phyloP scores from a whole-genome alignment of 1,140 invertebrate species.

The Cryptotermes secundus region DNA sequence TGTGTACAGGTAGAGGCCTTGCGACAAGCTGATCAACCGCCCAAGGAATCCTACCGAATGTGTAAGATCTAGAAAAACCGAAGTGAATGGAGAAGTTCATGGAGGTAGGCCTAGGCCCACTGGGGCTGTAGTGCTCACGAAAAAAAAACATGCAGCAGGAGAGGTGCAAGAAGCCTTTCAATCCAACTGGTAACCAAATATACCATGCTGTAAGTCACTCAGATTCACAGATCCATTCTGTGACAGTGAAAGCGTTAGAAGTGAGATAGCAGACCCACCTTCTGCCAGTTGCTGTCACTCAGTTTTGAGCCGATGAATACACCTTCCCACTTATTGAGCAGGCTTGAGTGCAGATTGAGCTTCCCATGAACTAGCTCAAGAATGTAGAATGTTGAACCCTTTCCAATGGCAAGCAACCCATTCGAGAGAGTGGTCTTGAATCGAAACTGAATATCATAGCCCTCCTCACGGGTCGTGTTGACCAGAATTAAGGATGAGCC shows the following conservation, averaged over 20 bases:
- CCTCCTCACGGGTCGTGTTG: conserved; percentile 76
- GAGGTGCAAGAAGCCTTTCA: no score
- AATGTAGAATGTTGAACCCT: conserved; percentile 78
- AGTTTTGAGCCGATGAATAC: conserved; percentile 80
- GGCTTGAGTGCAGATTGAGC: conserved; percentile 80
- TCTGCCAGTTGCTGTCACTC: conserved; percentile 86
- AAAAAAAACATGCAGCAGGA: no score
- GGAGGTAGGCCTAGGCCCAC: no score
- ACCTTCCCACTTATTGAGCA: conserved; percentile 86
- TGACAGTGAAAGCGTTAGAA: neutral
- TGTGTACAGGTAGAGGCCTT: no score
- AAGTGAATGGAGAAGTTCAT: no score
- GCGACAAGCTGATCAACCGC: no score
- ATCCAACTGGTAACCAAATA: no score
- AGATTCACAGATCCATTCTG: no score
- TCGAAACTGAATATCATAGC: conserved; percentile 83
- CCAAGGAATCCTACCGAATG: no score
- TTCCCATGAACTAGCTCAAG: conserved; percentile 77
- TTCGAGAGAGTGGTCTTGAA: conserved; percentile 88
- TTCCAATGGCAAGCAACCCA: conserved; percentile 82
- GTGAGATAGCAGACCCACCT: conserved; percentile 51
- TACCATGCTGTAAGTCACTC: no score
- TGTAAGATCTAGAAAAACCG: no score
- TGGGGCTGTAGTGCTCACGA: no score
- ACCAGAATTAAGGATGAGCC: conserved; percentile 74